Conservation (phyloP, 53 echinoderm and acorn worm species). For the Antedon mediterranea region DNA sequence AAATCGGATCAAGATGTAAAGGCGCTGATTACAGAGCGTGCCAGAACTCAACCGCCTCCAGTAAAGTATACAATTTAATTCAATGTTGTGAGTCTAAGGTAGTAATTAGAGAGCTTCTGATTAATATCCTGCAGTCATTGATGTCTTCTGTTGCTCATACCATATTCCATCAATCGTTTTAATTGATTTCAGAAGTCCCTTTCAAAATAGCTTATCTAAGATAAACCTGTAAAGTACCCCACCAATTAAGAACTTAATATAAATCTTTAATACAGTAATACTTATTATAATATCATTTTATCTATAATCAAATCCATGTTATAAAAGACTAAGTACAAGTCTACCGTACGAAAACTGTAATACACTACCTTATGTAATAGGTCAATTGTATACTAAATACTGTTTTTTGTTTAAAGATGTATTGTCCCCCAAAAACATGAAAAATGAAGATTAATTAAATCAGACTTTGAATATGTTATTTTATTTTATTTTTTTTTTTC, state of each 20-base stretch:
- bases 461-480: too few relatives aligned
- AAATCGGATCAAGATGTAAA: neutral
- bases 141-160: neutral
- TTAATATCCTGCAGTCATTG: neutral
- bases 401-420: too few relatives aligned
- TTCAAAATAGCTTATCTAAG: neutral
- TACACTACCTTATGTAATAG: too few relatives aligned
- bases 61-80: neutral
- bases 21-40: neutral
- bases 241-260: neutral
- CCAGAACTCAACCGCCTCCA: neutral
- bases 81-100: conserved; percentile 1
- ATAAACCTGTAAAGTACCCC: neutral
- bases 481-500: too few relatives aligned
- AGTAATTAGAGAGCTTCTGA: neutral
- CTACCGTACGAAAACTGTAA: too few relatives aligned
- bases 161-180: neutral
- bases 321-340: too few relatives aligned
- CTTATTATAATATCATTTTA: too few relatives aligned
- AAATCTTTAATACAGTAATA: neutral
- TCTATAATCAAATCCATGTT: too few relatives aligned
- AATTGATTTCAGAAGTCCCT: neutral
- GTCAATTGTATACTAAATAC: too few relatives aligned
- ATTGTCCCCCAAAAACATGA: too few relatives aligned
- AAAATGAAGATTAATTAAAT: too few relatives aligned